Percentiles rank a stretch among this genome's conserved stretches.
These are phyloP conservation scores for Oophaga pumilio DNA, from an alignment of 2,113 vertebrate species.

Conservation along the genomic window DNA sequence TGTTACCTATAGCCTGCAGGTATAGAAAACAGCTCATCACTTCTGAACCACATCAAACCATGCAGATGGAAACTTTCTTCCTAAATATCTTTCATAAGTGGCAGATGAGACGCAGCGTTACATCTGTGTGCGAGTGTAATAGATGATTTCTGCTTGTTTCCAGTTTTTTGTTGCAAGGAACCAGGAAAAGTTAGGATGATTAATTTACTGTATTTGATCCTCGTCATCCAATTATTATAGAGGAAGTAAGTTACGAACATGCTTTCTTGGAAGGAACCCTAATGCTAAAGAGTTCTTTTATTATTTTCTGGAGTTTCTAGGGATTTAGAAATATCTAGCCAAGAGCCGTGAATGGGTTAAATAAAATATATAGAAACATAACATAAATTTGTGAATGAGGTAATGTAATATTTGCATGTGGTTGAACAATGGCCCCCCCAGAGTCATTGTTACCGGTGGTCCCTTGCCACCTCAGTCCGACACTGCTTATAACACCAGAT, in stretches of 20 bases:
- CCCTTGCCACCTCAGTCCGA: no score
- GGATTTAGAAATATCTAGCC: no score
- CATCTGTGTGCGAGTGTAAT: slow-evolving; percentile 63
- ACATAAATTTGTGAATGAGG: no score
- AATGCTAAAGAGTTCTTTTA: not conserved
- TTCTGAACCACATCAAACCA: slow-evolving; percentile 62
- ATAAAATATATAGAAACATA: no score
- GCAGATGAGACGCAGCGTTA: slow-evolving; percentile 63
- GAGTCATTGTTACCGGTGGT: no score
- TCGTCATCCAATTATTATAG: not conserved
- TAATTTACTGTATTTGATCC: not conserved
- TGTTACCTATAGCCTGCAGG: slow-evolving; percentile 60
- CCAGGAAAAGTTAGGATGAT: not conserved
- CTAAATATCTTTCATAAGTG: slow-evolving; percentile 66
- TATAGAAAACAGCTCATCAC: slow-evolving; percentile 29
- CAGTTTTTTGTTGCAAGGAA: not conserved
- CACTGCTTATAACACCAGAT: no score
- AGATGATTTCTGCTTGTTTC: slow-evolving; percentile 60
- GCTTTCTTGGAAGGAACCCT: not conserved
- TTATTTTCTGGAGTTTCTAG: not conserved
- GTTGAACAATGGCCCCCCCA: no score
- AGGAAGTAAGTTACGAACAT: not conserved
- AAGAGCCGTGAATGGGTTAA: no score
- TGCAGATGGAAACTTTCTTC: slow-evolving; percentile 57
- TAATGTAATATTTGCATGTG: no score